Conservation (phyloP, 2,888 invertebrate genomes). For the Drosophila paranaensis region DNA sequence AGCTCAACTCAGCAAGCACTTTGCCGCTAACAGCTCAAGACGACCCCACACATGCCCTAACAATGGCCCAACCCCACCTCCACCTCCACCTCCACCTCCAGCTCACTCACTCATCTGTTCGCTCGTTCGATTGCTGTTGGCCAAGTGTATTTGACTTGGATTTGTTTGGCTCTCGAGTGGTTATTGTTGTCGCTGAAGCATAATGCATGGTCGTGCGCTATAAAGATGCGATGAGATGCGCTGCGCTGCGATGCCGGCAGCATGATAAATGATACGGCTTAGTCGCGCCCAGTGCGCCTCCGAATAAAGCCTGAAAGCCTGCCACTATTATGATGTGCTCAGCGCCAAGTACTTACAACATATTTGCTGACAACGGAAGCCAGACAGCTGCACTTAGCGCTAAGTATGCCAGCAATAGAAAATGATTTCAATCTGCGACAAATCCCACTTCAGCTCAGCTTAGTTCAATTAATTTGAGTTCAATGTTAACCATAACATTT, state of each 20-base stretch:
- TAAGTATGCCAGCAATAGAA: constrained; percentile 42
- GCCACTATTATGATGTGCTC: constrained; percentile 31
- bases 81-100: too few relatives aligned
- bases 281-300: constrained; percentile 31
- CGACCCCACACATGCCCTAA: constrained; percentile 23
- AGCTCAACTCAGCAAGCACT: constrained; percentile 26
- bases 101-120: neutral
- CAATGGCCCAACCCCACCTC: neutral
- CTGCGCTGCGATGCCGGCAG: constrained; percentile 14
- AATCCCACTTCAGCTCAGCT: constrained; percentile 1
- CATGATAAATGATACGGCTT: constrained; percentile 67
- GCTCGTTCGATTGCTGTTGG: constrained; percentile 36
- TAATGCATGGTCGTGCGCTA: constrained; percentile 51
- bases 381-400: constrained; percentile 58
- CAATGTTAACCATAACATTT: constrained; percentile 1
- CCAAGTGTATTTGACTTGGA: constrained; percentile 50
- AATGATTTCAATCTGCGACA: constrained; percentile 50
- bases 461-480: neutral
- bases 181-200: constrained; percentile 73
- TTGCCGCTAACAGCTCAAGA: constrained; percentile 40
- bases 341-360: constrained; percentile 40
- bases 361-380: constrained; percentile 52
- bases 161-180: constrained; percentile 64
- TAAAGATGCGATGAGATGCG: constrained; percentile 41
- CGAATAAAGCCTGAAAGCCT: constrained; percentile 49